Evolutionary conservation across 2,113 vertebrate genomes (phyloP), one percentile per base, ranked within the genome.

Genomic region (Zosterops pallidus): DNA sequence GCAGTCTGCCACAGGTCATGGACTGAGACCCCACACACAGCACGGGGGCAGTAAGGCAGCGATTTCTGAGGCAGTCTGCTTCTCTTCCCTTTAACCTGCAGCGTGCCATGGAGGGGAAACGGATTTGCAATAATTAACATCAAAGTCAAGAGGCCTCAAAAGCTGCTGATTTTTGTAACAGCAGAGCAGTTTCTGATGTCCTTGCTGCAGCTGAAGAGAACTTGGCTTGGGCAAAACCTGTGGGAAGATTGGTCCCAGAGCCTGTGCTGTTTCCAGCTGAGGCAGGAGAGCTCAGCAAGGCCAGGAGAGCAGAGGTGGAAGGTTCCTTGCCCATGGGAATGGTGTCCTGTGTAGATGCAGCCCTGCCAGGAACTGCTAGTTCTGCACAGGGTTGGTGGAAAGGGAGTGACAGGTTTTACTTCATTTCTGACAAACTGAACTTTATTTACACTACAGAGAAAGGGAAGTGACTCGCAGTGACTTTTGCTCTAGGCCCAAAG

Each of bases 41-140:
- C 56, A 4, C 1, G 1, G 23, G n/a, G 55, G 35, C 14, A 28
- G 2, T 0, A n/a, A 22, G 0, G 0, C 12, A 2, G 2, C 4
- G 1, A 4, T 68, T 28, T 17, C 85, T 9, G 29, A 39, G 26
- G 23, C 44, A 29, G 16, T 1, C 50, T 33, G 71, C 35, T 72
- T 23, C 44, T 39, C 39, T 46, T 26, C 41, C 55, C 71, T 67
- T n/a, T 18, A 23, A 39, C 56, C 6, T 9, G 6, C 19, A 23
- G 33, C 3, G 0, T 17, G 46, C 46, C 49, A 17, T 6, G 31
- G 22, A 31, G 41, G 25, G 23, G 6, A 78, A 86, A 59, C 1
- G 11, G 13, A 57, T n/a, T 46, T 50, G 49, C 25, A 62, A 17
- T 17, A 29, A 56, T 41, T 42, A 74, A 5, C n/a, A 67, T 35